Percentiles rank a stretch among this genome's conserved stretches.
These are phyloP conservation scores for Clarias fuscus DNA, from an alignment of 2,797 vertebrate genomes.

Conservation along the genomic window DNA sequence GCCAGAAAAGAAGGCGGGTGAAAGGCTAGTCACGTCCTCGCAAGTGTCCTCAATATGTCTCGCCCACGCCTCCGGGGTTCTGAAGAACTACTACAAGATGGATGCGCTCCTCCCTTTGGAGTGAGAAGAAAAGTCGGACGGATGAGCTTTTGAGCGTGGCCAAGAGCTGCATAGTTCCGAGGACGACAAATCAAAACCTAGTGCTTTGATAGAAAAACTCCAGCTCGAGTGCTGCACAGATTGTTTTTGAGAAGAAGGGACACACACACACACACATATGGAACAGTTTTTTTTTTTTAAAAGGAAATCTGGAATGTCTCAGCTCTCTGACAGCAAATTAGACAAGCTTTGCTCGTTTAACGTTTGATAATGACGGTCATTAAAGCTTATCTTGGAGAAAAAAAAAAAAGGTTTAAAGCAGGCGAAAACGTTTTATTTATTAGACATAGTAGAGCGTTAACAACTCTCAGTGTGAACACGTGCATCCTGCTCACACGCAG, in stretches of 20 bases:
- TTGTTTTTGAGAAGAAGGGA: neutral
- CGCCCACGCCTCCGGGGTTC: constrained; percentile 22
- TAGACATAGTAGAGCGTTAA: neutral
- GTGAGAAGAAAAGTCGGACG: neutral
- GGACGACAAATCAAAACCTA: constrained; percentile 28
- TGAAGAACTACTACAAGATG: constrained; percentile 29
- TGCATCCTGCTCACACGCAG: neutral
- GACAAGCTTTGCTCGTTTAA: neutral
- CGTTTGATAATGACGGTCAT: neutral
- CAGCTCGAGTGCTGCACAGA: neutral
- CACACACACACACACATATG: no score
- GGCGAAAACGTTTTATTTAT: neutral
- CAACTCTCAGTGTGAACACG: neutral
- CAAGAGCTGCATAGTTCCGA: constrained; percentile 3
- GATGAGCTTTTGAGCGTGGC: constrained; percentile 6
- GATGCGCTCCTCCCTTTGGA: constrained; percentile 12
- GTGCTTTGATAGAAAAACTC: neutral
- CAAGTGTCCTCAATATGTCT: constrained; percentile 45
- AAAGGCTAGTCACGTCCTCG: constrained; percentile 30
- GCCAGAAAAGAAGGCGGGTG: neutral
- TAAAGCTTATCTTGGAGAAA: neutral
- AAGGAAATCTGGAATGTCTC: neutral
- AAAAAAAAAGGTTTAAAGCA: neutral
- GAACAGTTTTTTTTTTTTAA: neutral
- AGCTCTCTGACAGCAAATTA: neutral